Evolutionary conservation across 1,140 invertebrate genomes (phyloP), one percentile per base, ranked within the genome.

Genomic region (Megalonaias nervosa): DNA sequence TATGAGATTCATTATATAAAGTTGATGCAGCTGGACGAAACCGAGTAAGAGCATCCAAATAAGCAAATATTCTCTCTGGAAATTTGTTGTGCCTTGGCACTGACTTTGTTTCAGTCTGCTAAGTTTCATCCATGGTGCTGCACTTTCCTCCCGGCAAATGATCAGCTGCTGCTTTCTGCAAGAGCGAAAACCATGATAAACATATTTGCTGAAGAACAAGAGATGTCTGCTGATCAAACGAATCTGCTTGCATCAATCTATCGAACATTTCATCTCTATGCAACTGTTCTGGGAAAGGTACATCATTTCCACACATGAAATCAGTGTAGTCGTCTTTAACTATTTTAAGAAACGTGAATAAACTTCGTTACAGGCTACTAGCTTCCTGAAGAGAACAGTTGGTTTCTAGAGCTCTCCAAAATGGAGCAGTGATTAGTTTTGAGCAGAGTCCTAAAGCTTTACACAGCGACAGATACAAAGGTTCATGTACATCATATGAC

Each of bases 391-490:
- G 67, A 58, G 71, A 74, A 66, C 67, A 79, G 31, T 71, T 76
- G 60, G 17, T 70, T 58, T 79, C 72, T 38, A 75, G n/a, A 62
- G 67, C 68, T 73, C 77, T 56, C 71, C 77, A 74, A 71, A 79
- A 79, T 65, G 77, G 77, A 65, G 61, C 77, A 62, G 67, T 79
- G 19, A 79, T 58, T 58, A 76, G 1, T 76, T 79, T 79, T 48
- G 67, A 74, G 74, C 77, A 74, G 62, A 74, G 67, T 69, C 77
- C 71, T 69, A 74, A 72, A 55, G 77, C 77, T 56, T 79, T 72
- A 21, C 17, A 23, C 21, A 76, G 23, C 61, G 62, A 62, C 17
- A 77, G 60, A 60, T 71, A 66, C 16, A 19, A 69, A 15, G 19
- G 71, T 75, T 75, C 73, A 65, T 75, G 26, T 16, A 75, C 61